Evolutionary conservation across 2,113 vertebrate species (phyloP).

Genomic region (Kryptolebias marmoratus): DNA sequence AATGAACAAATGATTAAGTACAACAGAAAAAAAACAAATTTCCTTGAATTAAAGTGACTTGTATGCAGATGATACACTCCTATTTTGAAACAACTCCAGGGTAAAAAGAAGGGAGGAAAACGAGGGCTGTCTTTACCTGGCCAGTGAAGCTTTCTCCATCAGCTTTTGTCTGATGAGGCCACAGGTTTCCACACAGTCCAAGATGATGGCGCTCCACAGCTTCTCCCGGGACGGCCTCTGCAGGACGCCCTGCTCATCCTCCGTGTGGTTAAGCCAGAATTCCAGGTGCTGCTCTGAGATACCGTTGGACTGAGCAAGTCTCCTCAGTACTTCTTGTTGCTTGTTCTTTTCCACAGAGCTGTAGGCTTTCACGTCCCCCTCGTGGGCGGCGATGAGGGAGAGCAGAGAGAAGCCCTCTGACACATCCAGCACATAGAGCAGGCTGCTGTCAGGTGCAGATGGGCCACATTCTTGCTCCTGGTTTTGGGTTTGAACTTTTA

Average conservation of each 20-base stretch:
- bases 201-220: conserved; percentile 93
- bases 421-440: conserved; percentile 90
- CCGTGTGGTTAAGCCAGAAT: conserved; percentile 91
- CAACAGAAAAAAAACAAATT: neutral
- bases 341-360: conserved; percentile 93
- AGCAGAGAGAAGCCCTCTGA: conserved; percentile 96
- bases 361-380: conserved; percentile 88
- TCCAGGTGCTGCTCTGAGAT: conserved; percentile 86
- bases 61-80: neutral
- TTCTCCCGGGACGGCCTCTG: conserved; percentile 91
- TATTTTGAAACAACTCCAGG: neutral
- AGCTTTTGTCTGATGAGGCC: conserved; percentile 95
- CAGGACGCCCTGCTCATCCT: conserved; percentile 88
- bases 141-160: conserved; percentile 96
- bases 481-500: conserved; percentile 65
- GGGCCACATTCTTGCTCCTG: conserved; percentile 38
- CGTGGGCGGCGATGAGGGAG: conserved; percentile 87
- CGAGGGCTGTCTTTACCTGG: conserved; percentile 80
- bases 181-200: conserved; percentile 95
- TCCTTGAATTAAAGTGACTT: neutral
- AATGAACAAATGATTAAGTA: neutral
- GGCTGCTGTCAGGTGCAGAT: conserved; percentile 60
- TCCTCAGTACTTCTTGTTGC: conserved; percentile 85
- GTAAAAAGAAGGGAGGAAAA: neutral
- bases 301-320: conserved; percentile 84